Percentiles rank a stretch among this genome's conserved stretches.
phyloP scores from a whole-genome alignment of 2,888 invertebrate genomes.

The Scaeva pyrastri region DNA sequence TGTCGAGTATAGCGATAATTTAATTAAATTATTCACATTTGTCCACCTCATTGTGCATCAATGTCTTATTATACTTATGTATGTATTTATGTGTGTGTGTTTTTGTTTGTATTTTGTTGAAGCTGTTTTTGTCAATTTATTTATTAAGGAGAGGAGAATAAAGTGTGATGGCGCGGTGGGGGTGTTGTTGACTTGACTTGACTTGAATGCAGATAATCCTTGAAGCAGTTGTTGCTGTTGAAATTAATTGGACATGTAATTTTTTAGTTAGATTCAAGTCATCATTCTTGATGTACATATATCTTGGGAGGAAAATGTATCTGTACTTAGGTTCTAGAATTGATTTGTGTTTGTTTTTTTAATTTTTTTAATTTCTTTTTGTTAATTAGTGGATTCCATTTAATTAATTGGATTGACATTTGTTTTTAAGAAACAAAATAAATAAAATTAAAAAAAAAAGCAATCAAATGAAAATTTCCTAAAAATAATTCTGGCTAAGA shows the following conservation, averaged over 20 bases:
- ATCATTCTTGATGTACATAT: slow-evolving; percentile 13
- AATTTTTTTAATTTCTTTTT: neutral
- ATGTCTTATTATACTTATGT: slow-evolving; percentile 54
- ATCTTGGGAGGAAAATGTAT: neutral
- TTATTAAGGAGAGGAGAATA: neutral
- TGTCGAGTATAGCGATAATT: slow-evolving; percentile 52
- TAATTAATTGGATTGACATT: slow-evolving; percentile 28
- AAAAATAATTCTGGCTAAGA: neutral
- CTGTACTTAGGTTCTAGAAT: neutral
- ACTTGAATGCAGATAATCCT: neutral
- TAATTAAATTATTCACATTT: slow-evolving; percentile 67
- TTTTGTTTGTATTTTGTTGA: neutral
- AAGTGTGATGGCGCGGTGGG: neutral
- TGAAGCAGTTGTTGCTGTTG: slow-evolving; percentile 33
- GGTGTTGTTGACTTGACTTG: slow-evolving; percentile 24
- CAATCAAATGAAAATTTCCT: neutral
- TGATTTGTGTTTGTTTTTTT: neutral
- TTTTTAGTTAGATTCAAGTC: slow-evolving; percentile 26
- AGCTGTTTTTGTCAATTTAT: slow-evolving; percentile 62
- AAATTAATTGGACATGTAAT: slow-evolving; percentile 60
- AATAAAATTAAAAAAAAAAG: neutral
- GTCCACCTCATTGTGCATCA: slow-evolving; percentile 69
- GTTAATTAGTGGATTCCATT: slow-evolving; percentile 16
- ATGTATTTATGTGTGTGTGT: too few species aligned
- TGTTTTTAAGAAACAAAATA: neutral